phyloP scores from a whole-genome alignment of 2,888 invertebrate species.

The Ommatoiulus sabulosus region DNA sequence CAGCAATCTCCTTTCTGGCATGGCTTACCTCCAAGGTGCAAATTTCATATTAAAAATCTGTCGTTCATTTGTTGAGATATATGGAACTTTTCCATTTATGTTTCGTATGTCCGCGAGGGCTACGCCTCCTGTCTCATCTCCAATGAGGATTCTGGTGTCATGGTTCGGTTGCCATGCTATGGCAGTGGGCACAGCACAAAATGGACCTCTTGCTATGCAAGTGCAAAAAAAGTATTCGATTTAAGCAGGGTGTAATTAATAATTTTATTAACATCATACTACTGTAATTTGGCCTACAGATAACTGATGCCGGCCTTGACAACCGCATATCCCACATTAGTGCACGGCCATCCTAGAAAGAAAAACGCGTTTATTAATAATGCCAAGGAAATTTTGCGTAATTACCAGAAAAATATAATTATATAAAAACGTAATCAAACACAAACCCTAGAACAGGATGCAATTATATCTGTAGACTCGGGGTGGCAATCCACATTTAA shows the following conservation, averaged over 20 bases:
- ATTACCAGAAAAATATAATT: neutral
- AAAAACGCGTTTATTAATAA: neutral
- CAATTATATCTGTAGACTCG: slow-evolving; percentile 68
- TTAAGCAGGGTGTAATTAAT: neutral
- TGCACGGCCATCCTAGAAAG: slow-evolving; percentile 70
- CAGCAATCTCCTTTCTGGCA: neutral
- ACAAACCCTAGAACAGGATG: slow-evolving; percentile 69
- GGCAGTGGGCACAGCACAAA: slow-evolving; percentile 63
- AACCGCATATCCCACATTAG: slow-evolving; percentile 73
- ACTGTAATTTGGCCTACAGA: neutral
- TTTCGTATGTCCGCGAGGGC: slow-evolving; percentile 71
- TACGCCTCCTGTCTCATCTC: slow-evolving; percentile 71
- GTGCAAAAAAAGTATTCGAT: neutral
- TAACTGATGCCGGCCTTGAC: slow-evolving; percentile 66
- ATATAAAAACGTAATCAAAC: neutral
- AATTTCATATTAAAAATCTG: slow-evolving; percentile 64
- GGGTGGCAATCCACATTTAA: slow-evolving; percentile 62
- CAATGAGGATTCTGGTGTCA: slow-evolving; percentile 66
- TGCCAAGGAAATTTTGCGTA: neutral
- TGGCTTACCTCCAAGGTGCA: slow-evolving; percentile 63
- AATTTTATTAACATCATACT: neutral
- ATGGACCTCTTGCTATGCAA: neutral
- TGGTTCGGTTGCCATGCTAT: slow-evolving; percentile 65
- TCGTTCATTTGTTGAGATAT: slow-evolving; percentile 63
- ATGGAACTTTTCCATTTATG: slow-evolving; percentile 60